Conservation (phyloP, 2,113 vertebrate species). For the Sterrhoptilus dennistouni region DNA sequence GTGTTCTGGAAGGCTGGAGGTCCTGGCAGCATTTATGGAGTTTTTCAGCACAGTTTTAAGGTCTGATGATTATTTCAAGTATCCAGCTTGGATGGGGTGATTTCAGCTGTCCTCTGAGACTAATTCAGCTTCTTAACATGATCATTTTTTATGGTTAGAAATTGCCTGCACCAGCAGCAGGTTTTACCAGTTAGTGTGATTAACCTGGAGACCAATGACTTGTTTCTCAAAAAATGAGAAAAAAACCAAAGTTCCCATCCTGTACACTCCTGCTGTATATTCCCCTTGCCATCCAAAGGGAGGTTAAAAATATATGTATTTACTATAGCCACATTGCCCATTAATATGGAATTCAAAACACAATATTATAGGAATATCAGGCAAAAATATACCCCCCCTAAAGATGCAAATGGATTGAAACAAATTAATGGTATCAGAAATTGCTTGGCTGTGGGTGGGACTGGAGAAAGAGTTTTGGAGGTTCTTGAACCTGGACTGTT, state of each 20-base stretch:
- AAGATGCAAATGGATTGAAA: background rate
- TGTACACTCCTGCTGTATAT: background rate
- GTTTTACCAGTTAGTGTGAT: background rate
- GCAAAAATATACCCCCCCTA: background rate
- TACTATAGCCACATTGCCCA: rapidly evolving
- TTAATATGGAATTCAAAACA: background rate
- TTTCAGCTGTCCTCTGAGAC: background rate
- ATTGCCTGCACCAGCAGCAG: background rate
- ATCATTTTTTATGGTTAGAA: background rate
- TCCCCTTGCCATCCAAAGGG: background rate
- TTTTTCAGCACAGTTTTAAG: background rate
- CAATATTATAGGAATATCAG: background rate
- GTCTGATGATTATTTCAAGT: background rate
- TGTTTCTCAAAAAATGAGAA: background rate
- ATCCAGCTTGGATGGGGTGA: background rate
- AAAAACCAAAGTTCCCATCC: background rate
- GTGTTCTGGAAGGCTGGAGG: background rate
- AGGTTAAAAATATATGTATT: background rate
- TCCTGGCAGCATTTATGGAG: background rate
- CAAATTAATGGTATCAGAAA: background rate
- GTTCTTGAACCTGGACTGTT: background rate
- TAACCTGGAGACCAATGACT: background rate
- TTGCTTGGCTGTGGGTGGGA: rapidly evolving
- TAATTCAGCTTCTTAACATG: background rate
- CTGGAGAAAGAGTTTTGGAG: background rate